Conservation (phyloP, 1,140 invertebrate genomes). For the Papilio polyxenes region DNA sequence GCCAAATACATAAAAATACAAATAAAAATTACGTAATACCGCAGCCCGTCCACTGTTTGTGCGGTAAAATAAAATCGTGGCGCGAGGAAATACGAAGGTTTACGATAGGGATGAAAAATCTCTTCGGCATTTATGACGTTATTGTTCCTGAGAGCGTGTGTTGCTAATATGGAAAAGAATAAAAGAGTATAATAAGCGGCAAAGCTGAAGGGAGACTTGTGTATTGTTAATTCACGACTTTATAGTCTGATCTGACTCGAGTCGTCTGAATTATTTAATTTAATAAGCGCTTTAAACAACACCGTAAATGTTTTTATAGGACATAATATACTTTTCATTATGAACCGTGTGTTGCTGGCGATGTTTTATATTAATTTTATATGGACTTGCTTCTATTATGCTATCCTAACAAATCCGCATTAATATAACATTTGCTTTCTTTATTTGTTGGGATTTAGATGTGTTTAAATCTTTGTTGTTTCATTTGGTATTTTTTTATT, state of each 20-base stretch:
- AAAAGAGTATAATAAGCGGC: conserved; percentile 56
- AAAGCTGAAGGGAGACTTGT: conserved; percentile 65
- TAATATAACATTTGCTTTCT: not conserved
- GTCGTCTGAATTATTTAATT: conserved; percentile 78
- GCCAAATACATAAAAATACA: conserved; percentile 22
- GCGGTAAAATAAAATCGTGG: conserved; percentile 55
- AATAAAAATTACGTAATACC: conserved; percentile 43
- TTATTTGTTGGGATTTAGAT: not conserved
- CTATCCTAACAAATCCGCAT: not conserved
- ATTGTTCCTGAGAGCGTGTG: conserved; percentile 64
- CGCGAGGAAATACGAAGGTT: conserved; percentile 58
- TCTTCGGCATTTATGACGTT: conserved; percentile 71
- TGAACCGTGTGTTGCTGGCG: conserved; percentile 64
- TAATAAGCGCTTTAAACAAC: conserved; percentile 72
- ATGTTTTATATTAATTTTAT: conserved; percentile 68
- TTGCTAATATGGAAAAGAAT: conserved; percentile 68
- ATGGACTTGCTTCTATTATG: conserved; percentile 44
- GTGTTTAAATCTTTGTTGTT: not conserved
- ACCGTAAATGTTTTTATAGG: conserved; percentile 75
- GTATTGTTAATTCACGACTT: conserved; percentile 74
- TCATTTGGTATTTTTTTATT: not conserved
- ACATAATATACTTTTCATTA: conserved; percentile 76
- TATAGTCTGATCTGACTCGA: conserved; percentile 71
- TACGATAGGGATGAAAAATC: conserved; percentile 72
- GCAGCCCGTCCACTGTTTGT: conserved; percentile 57